Evolutionary conservation across 2,113 vertebrate species (phyloP), one percentile per base, ranked within the genome.

Genomic region (Toxotes jaculatrix): DNA sequence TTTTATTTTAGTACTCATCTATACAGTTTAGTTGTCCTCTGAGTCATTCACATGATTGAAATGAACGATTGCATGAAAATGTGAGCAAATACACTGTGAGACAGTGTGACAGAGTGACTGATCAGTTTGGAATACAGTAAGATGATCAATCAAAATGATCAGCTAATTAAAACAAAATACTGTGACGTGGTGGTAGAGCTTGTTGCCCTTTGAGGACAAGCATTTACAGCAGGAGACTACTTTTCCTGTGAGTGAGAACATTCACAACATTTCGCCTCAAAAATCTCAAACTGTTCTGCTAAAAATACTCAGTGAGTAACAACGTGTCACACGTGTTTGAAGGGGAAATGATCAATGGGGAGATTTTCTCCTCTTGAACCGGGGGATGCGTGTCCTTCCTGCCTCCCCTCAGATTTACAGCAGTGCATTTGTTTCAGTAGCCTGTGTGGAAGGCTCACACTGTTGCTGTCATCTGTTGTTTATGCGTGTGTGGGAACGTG

Each of bases 401-500:
- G 57, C 56, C 9, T 34, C 45, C 23, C 27, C 63, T 43, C 53
- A 21, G 14, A 38, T 73, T 34, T 23, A 27, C 27, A 70, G 60
- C 47, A 64, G 65, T 36, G 6, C 27, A 32, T 40, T 31, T 63
- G 32, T 17, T 83, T 57, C 57, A 51, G 68, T 6, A 78, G 55
- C 36, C 27, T 72, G 45, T 51, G 61, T 31, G 36, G 66, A 40
- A 36, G 38, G 81, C 68, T 62, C 49, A 57, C 6, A 8, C 32
- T 69, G 38, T 27, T 47, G 70, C 9, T 59, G 49, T 79, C 47
- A 56, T 68, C 31, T 68, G 47, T 47, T 74, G 53, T 77, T 72
- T 72, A 10, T 83, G 67, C 16, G 36, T 77, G 74, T 74, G 63
- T 78, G 69, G 62, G 75, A 32, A 79, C 62, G 62, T 84, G 82